phyloP scores from a whole-genome alignment of 2,888 invertebrate genomes.

The Cosmia pyralina region DNA sequence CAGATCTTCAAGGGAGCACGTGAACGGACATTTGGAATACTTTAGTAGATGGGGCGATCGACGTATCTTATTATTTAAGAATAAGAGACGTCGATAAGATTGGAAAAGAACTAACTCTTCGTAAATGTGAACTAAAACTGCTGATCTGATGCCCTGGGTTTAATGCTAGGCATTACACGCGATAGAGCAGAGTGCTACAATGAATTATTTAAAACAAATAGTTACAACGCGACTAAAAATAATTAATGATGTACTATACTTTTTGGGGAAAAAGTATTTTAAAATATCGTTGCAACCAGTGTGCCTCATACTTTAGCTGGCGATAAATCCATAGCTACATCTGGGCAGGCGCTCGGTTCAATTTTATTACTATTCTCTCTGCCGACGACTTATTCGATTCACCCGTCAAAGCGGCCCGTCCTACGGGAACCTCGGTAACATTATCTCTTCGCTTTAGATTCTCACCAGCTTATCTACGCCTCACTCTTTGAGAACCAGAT shows the following conservation, averaged over 20 bases:
- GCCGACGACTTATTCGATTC: conserved; percentile 88
- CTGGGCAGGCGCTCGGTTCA: conserved; percentile 88
- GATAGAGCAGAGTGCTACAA: neutral
- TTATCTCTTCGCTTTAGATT: conserved; percentile 78
- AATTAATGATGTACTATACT: neutral
- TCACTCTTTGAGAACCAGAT: conserved; percentile 62
- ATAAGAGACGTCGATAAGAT: neutral
- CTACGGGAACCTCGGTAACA: conserved; percentile 77
- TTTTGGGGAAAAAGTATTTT: too few relatives aligned
- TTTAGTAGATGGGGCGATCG: too few relatives aligned
- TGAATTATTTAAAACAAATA: neutral
- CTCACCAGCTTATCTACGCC: conserved; percentile 73
- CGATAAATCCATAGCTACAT: conserved; percentile 89
- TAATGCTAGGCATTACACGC: too few relatives aligned
- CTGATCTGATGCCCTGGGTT: too few relatives aligned
- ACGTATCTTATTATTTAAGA: too few relatives aligned
- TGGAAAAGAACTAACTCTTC: neutral
- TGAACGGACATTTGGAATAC: too few relatives aligned
- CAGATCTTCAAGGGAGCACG: too few relatives aligned
- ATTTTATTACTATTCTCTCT: conserved; percentile 89
- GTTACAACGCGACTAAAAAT: neutral
- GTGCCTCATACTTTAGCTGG: conserved; percentile 69
- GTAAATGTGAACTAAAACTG: neutral
- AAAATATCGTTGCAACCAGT: conserved; percentile 57
- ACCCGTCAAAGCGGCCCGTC: conserved; percentile 86